phyloP scores from a whole-genome alignment of 2,888 invertebrate genomes.

The Monoplex corrugatus region DNA sequence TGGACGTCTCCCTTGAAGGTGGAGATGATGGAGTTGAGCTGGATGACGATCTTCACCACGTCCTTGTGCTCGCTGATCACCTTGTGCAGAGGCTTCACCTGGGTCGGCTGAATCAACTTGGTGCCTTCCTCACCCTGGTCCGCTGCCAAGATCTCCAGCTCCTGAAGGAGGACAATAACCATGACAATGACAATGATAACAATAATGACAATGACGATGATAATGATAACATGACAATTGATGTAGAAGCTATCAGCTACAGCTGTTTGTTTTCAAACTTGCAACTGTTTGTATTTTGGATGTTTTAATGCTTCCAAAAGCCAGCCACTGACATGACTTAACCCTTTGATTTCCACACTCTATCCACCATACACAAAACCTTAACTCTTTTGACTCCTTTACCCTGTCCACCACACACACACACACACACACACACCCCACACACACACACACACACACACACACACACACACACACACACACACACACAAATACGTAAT shows the following conservation, averaged over 20 bases:
- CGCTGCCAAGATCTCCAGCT: slow-evolving; percentile 72
- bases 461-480: not conserved
- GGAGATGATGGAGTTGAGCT: slow-evolving; percentile 80
- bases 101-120: slow-evolving; percentile 72
- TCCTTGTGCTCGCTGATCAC: slow-evolving; percentile 90
- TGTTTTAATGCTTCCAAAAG: not conserved
- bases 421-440: no score
- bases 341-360: no score
- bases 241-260: not conserved
- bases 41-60: slow-evolving; percentile 87
- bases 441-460: no score
- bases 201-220: not conserved
- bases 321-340: not conserved
- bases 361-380: no score
- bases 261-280: no score
- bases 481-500: not conserved
- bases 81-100: slow-evolving; percentile 80
- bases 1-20: slow-evolving; percentile 87
- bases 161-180: slow-evolving; percentile 61
- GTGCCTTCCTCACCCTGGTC: slow-evolving; percentile 75
- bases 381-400: no score
- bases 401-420: no score
- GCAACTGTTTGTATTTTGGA: not conserved
- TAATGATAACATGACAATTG: not conserved
- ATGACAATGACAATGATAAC: not conserved